phyloP scores from a whole-genome alignment of 2,797 vertebrate genomes.

The Tamandua tetradactyla region DNA sequence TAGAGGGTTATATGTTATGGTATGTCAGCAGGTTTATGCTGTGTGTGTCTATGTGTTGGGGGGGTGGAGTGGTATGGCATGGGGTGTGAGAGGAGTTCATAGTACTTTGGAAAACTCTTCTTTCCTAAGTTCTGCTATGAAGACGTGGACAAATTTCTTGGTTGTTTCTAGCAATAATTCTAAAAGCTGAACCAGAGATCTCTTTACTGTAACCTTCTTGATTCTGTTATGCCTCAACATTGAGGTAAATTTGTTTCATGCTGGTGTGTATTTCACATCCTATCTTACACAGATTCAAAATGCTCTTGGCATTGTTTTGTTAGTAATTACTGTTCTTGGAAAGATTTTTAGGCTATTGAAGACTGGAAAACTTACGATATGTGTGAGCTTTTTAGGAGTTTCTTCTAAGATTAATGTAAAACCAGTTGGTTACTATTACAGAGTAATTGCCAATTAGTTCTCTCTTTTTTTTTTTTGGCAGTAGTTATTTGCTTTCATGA shows the following conservation, averaged over 20 bases:
- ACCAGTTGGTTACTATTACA: not conserved
- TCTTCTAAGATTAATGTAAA: not conserved
- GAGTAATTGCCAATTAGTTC: not conserved
- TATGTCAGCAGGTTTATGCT: not conserved
- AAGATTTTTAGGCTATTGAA: not conserved
- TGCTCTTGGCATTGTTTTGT: not conserved
- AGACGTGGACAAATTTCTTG: not conserved
- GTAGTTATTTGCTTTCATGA: not conserved
- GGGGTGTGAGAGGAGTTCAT: not conserved
- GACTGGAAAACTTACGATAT: too few species aligned
- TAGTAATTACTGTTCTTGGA: not conserved
- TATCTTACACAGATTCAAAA: not conserved
- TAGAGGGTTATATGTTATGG: not conserved
- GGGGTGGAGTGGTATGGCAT: not conserved
- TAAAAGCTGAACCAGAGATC: not conserved
- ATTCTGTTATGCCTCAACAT: not conserved
- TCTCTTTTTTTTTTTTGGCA: not conserved
- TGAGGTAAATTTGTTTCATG: not conserved
- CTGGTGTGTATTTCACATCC: slow-evolving; percentile 23
- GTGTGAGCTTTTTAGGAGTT: not conserved
- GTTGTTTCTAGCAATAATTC: not conserved
- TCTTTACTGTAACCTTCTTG: not conserved
- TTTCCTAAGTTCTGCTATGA: not conserved
- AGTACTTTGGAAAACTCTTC: not conserved
- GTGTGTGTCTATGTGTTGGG: too few species aligned